Conservation (phyloP, 2,888 invertebrate species). For the Agrotis ipsilon region DNA sequence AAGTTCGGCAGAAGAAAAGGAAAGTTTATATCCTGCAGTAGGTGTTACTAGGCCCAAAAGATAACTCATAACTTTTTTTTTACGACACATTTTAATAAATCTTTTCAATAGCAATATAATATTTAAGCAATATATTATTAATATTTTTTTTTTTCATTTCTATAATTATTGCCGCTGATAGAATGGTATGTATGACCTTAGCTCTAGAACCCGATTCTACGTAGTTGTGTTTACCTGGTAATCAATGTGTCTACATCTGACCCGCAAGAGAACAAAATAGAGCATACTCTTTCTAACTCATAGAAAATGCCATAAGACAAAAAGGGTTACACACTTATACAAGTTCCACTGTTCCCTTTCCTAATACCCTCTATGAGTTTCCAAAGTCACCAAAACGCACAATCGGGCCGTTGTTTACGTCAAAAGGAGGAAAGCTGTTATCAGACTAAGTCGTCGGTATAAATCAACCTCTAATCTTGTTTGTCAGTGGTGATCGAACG, state of each 20-base stretch:
- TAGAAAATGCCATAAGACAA: background rate
- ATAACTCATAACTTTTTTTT: too few relatives aligned
- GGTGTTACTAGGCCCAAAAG: too few relatives aligned
- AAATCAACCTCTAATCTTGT: constrained; percentile 83
- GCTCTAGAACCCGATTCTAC: too few relatives aligned
- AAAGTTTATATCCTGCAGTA: too few relatives aligned
- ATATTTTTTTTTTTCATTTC: too few relatives aligned
- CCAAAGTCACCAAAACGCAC: constrained; percentile 52
- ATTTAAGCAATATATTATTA: too few relatives aligned
- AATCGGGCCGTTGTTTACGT: constrained; percentile 82
- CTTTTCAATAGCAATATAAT: background rate
- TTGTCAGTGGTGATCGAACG: constrained; percentile 78
- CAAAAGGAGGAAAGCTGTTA: constrained; percentile 81
- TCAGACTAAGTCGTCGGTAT: constrained; percentile 81
- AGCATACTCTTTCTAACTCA: background rate
- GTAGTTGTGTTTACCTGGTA: background rate
- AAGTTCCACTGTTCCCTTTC: background rate
- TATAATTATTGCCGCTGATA: background rate
- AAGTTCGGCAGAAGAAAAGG: too few relatives aligned
- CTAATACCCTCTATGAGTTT: constrained; percentile 20
- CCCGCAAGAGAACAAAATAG: background rate
- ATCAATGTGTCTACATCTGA: background rate
- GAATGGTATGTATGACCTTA: background rate
- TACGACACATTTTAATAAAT: background rate
- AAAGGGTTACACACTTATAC: background rate